Conservation (phyloP, 2,888 invertebrate genomes). For the Allygus modestus region DNA sequence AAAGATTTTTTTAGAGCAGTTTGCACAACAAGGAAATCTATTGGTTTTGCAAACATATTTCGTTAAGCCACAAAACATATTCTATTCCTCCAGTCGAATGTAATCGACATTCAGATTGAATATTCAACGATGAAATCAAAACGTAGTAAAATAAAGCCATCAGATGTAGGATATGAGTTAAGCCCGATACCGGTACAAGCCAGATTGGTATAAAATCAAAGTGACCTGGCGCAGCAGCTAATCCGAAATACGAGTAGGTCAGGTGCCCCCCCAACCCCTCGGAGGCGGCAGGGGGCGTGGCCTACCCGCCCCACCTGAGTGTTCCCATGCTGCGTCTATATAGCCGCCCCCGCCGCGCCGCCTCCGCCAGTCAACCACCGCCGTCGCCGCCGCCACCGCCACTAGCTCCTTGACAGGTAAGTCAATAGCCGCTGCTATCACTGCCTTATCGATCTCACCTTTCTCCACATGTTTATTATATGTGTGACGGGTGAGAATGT, state of each 20-base stretch:
- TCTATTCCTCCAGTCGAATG: no score
- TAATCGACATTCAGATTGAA: not conserved
- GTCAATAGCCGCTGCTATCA: constrained; percentile 41
- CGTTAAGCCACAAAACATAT: no score
- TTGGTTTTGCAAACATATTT: no score
- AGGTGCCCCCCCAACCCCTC: constrained; percentile 45
- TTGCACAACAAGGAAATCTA: no score
- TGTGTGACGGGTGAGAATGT: no score
- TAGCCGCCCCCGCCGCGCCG: constrained; percentile 47
- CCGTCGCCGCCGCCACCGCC: not conserved
- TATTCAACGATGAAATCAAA: not conserved
- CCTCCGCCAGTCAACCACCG: constrained; percentile 18
- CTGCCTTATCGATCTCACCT: constrained; percentile 40
- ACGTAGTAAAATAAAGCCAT: constrained; percentile 31
- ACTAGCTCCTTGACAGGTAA: constrained; percentile 38
- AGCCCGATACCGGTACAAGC: constrained; percentile 46
- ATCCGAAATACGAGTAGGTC: constrained; percentile 60
- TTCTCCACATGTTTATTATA: not conserved
- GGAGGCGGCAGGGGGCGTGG: constrained; percentile 44
- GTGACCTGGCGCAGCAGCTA: constrained; percentile 57
- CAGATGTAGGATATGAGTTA: constrained; percentile 18
- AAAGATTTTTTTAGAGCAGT: no score
- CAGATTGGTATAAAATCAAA: constrained; percentile 53
- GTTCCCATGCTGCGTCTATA: constrained; percentile 58
- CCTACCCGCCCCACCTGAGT: constrained; percentile 59